These are phyloP conservation scores for Dendrolimus houi DNA, from an alignment of 2,888 invertebrate genomes.

Conservation along the genomic window DNA sequence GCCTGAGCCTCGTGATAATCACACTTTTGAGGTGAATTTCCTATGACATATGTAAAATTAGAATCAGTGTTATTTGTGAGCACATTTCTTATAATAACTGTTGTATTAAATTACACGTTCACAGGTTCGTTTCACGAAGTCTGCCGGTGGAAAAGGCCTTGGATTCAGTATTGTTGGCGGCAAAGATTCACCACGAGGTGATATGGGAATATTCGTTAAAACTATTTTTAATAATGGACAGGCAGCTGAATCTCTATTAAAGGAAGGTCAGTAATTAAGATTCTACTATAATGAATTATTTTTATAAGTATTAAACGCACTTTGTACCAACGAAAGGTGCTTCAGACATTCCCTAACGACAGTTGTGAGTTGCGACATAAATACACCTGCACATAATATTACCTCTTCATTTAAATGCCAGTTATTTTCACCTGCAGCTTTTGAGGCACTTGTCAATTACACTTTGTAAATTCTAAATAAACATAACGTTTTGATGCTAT, in stretches of 20 bases:
- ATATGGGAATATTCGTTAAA: constrained; percentile 92
- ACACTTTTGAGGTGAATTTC: constrained; percentile 53
- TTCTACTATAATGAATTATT: no score
- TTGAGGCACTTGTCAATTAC: neutral
- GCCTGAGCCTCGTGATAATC: constrained; percentile 61
- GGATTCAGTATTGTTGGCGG: constrained; percentile 95
- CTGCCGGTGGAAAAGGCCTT: constrained; percentile 88
- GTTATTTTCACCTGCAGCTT: neutral
- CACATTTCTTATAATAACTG: neutral
- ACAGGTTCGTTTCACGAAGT: constrained; percentile 83
- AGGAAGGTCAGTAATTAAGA: constrained; percentile 80
- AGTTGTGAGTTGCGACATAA: constrained; percentile 18
- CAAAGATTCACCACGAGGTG: constrained; percentile 88
- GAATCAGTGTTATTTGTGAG: no score
- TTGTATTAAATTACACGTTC: constrained; percentile 8
- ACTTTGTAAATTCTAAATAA: neutral
- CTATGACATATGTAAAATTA: neutral
- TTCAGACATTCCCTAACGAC: constrained; percentile 27
- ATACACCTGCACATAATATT: constrained; percentile 30
- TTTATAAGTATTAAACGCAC: no score
- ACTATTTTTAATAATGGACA: constrained; percentile 91
- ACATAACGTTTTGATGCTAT: constrained; percentile 3
- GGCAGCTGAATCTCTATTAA: constrained; percentile 87
- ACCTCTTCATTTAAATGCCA: neutral
- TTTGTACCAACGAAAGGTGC: constrained; percentile 20